Conservation (phyloP, 2,888 invertebrate species). For the Brachynemurus nebulosus region DNA sequence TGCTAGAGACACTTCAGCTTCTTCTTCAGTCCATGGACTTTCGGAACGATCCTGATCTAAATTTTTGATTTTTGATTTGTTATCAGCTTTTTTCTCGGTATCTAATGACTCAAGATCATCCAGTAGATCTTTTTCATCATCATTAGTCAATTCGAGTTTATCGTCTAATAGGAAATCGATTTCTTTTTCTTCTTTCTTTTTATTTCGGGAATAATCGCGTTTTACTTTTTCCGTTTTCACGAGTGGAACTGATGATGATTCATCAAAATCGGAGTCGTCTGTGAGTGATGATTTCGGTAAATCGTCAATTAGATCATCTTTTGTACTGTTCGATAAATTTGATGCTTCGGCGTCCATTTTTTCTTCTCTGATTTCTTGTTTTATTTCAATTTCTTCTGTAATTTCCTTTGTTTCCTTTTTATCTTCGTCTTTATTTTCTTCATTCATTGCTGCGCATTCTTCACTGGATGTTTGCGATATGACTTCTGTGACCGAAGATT, state of each 20-base stretch:
- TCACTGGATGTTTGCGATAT: not conserved
- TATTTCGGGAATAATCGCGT: slow-evolving; percentile 43
- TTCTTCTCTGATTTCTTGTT: slow-evolving; percentile 16
- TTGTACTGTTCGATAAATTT: slow-evolving; percentile 7
- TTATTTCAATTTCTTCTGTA: slow-evolving; percentile 16
- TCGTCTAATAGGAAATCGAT: slow-evolving; percentile 30
- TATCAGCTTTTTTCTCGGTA: slow-evolving; percentile 22
- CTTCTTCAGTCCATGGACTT: slow-evolving; percentile 41
- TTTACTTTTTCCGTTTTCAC: slow-evolving; percentile 45
- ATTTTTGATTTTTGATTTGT: slow-evolving; percentile 21
- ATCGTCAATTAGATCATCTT: slow-evolving; percentile 1
- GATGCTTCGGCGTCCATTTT: slow-evolving; percentile 13
- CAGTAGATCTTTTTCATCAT: slow-evolving; percentile 24
- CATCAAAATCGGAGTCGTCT: slow-evolving; percentile 32
- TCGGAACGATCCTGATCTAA: slow-evolving; percentile 36
- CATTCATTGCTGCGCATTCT: slow-evolving; percentile 2
- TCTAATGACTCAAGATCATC: slow-evolving; percentile 19
- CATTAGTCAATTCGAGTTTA: slow-evolving; percentile 19
- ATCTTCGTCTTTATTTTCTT: slow-evolving; percentile 11
- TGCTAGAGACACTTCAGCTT: slow-evolving; percentile 24
- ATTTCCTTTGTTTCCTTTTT: slow-evolving; percentile 14
- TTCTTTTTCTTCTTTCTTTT: slow-evolving; percentile 34
- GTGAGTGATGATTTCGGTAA: not conserved
- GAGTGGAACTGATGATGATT: slow-evolving; percentile 44
- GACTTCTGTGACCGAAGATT: not conserved